Base-by-base conservation (phyloP, 2,888 invertebrate species). In the Xylocampa areola region DNA sequence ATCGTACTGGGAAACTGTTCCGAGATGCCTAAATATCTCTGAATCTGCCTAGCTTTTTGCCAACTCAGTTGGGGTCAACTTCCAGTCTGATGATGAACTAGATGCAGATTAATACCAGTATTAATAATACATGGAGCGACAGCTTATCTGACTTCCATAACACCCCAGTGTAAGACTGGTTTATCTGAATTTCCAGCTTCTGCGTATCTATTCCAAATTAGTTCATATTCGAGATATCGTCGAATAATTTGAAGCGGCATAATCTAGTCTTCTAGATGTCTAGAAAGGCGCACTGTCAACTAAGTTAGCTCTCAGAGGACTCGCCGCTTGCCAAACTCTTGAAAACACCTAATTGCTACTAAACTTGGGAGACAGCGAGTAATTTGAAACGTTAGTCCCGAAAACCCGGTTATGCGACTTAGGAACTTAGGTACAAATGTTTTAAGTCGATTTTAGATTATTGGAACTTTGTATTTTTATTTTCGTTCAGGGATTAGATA, bases 331-430 rank as follows among this genome's bases (percentile, higher is more conserved):
- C 35, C 23, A 25, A 49, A 59, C 50, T 69, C 65, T 61, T 60
- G 59, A 63, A 72, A 72, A 74, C 48, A 58, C 36, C 51, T 76
- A 77, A 77, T 77, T 78, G 67, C 44, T 32, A 47, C 50, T 60
- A 63, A 71, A 71, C 60, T 76, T 65, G 17, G 33, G 32, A 45
- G 53, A 59, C 57, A 35, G 35, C 32, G 30, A 32, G 50, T 66
- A 66, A 71, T 64, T 73, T 59, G 44, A 36, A 6, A 37, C 36
- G 37, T 68, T 44, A 64, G 45, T 41, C 14, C 33, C 17, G 35
- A 54, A 25, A 48, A 40, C 35, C 36, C 13, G 14, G 45, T 35
- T 44, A 50, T 29, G 27, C 25, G 27, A 55, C 33, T 50, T 33
- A 5, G 2, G 23, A 41, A 41, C 57, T 45, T 69, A 49, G 45